These are phyloP conservation scores for Otus scops DNA, from an alignment of 2,797 vertebrate genomes.

Conservation along the genomic window DNA sequence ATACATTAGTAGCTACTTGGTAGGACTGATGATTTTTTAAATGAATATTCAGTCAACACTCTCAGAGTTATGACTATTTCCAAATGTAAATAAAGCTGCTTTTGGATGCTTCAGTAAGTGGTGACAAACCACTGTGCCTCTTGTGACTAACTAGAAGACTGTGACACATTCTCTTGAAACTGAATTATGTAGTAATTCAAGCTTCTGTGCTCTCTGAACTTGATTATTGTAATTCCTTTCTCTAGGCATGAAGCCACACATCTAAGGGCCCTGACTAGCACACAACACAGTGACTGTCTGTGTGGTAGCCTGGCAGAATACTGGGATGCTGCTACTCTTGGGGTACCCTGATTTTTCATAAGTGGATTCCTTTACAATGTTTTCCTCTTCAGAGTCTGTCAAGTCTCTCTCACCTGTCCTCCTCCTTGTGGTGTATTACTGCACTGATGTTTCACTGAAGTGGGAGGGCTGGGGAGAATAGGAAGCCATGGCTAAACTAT, in stretches of 20 bases:
- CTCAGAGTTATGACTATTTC: neutral
- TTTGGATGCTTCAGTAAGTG: neutral
- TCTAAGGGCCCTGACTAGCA: neutral
- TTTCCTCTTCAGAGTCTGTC: neutral
- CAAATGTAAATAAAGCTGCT: neutral
- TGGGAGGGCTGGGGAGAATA: neutral
- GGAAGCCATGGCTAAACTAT: neutral
- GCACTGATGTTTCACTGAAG: neutral
- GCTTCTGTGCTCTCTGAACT: neutral
- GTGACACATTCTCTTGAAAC: neutral
- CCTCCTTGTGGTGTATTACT: neutral
- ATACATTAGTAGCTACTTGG: neutral
- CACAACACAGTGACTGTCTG: neutral
- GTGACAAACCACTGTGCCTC: neutral
- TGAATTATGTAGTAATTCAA: neutral
- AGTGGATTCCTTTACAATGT: neutral
- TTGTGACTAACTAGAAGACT: neutral
- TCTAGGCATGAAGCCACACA: neutral
- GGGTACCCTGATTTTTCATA: neutral
- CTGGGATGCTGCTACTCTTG: neutral
- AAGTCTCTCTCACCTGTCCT: neutral
- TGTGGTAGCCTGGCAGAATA: neutral
- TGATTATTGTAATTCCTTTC: neutral
- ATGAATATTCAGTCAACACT: neutral
- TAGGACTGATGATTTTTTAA: neutral